A percentile compares a stretch with the other conserved stretches of the same genome.
Evolutionary conservation across 2,888 invertebrate genomes (phyloP).

Genomic region (Drosophila gaucha): DNA sequence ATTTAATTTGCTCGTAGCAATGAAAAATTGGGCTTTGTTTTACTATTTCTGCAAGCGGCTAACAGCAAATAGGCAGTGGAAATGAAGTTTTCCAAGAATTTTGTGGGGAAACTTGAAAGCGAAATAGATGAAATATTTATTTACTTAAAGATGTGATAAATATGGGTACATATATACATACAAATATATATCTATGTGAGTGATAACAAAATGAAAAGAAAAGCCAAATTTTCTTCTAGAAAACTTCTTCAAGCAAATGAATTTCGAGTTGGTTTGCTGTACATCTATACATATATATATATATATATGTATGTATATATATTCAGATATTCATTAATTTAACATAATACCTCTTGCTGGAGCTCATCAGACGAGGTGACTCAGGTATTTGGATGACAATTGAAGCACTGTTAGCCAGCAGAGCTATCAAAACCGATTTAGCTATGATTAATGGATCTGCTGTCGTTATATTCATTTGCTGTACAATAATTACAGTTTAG

Average conservation of each 20-base stretch:
- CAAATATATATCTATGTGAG: not conserved
- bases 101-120: conserved; percentile 4
- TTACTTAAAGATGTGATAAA: not conserved
- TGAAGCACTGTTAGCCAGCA: conserved; percentile 1
- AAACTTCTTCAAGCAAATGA: not conserved
- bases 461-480: conserved; percentile 23
- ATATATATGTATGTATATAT: not conserved
- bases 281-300: not conserved
- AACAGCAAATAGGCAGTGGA: conserved; percentile 3
- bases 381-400: conserved; percentile 17
- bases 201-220: not conserved
- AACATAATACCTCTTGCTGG: not conserved
- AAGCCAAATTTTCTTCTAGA: not conserved
- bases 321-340: conserved; percentile 6
- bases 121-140: conserved; percentile 4
- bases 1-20: no score
- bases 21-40: not conserved
- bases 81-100: conserved; percentile 3
- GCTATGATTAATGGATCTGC: conserved; percentile 39
- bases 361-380: conserved; percentile 17
- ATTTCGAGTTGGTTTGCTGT: not conserved
- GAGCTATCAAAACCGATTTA: conserved; percentile 21
- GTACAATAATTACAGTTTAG: conserved; percentile 62
- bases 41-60: not conserved
- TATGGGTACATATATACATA: not conserved